A percentile compares a stretch with the other conserved stretches of the same genome.
Evolutionary conservation across 2,113 vertebrate genomes (phyloP).

Genomic region (Microtus pennsylvanicus): DNA sequence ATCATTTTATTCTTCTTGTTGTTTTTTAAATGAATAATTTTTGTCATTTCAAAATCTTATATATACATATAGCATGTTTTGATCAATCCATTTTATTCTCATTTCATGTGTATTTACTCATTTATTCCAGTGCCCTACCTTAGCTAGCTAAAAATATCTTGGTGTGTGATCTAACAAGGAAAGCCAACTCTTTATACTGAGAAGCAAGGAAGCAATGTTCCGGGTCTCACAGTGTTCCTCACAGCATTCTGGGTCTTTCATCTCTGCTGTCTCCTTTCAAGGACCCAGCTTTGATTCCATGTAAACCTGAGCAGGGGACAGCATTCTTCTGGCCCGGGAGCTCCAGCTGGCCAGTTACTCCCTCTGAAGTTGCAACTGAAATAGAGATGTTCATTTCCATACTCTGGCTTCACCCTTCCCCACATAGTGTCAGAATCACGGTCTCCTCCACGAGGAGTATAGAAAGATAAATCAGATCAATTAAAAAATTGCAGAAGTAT

Average conservation of each 20-base stretch:
- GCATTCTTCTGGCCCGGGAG: not conserved
- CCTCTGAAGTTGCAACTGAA: not conserved
- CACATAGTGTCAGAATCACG: not conserved
- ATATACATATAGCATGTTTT: not conserved
- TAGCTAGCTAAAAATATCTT: not conserved
- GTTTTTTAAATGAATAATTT: not conserved
- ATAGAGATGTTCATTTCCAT: accelerated
- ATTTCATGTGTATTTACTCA: not conserved
- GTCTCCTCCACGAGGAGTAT: accelerated
- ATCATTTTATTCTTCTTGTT: not conserved
- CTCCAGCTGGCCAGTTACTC: accelerated
- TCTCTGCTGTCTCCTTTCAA: not conserved
- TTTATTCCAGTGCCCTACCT: not conserved
- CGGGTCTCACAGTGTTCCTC: not conserved
- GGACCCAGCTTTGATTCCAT: not conserved
- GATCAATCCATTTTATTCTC: not conserved
- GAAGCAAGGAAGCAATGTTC: not conserved
- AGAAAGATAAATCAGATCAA: not conserved
- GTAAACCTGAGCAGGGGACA: not conserved
- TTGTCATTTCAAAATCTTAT: not conserved
- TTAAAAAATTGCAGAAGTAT: not conserved
- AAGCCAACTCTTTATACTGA: not conserved
- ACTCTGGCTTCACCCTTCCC: not conserved
- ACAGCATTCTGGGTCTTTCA: not conserved
- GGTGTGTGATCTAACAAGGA: not conserved